Evolutionary conservation across 2,113 vertebrate species (phyloP), one percentile per base, ranked within the genome.

Genomic region (Odocoileus virginianus): DNA sequence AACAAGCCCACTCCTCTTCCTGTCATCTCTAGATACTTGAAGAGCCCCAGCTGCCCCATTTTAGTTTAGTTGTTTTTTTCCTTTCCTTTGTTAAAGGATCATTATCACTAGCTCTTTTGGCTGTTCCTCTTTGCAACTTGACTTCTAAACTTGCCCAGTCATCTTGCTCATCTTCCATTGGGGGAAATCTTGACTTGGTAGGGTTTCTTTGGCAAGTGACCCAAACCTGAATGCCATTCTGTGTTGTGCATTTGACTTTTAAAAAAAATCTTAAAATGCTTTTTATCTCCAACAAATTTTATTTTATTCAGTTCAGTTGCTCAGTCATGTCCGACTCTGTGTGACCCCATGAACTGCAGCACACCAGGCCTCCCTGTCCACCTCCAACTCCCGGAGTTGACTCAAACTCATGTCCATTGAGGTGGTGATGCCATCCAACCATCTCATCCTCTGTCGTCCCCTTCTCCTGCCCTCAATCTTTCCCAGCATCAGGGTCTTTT

Each of bases 221-320:
- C 84, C 67, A 92, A n/a, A 79, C 28, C 50, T 76, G 79, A 89
- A 52, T 81, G 60, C 57, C 67, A 43, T 54, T 85, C 23, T 76
- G 0, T 55, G 54, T 58, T 88, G 25, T 95, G 13, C 13, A 85
- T 54, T 84, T 50, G n/a, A 54, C 36, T 87, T 67, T 52, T 14
- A 0, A 1, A 6, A 50, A 50, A 79, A 79, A 54, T 74, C 52
- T 74, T 30, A 52, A 21, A 81, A 81, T 10, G 10, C 57, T 94
- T 95, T 92, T 71, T 43, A 79, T 87, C 36, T 57, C 33, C 57
- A 33, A 82, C 28, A 74, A 12, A 90, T 74, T 93, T 16, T 76
- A 43, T 76, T 43, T 12, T 27, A 14, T 27, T 74, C n/a, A 36
- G 19, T n/a, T 71, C 67, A 40, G 67, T 40, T 5, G 0, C 36